These are phyloP conservation scores for Glyphotaelius pellucidus DNA, from an alignment of 2,888 invertebrate species.

Conservation along the genomic window DNA sequence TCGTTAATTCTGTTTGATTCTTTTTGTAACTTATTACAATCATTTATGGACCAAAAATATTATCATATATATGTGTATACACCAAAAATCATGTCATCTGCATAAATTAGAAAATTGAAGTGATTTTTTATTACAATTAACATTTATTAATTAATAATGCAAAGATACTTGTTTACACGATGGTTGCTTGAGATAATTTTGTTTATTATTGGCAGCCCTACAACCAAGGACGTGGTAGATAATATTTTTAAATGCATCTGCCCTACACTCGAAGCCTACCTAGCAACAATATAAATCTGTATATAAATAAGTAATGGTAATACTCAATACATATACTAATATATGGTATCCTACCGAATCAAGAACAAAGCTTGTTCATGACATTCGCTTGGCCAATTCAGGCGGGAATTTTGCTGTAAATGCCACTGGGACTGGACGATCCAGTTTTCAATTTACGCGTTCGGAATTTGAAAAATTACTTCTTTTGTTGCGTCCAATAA, in stretches of 20 bases:
- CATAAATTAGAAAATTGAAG: too few species aligned
- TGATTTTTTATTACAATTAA: too few species aligned
- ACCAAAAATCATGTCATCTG: too few species aligned
- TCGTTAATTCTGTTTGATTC: too few species aligned
- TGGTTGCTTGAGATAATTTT: too few species aligned
- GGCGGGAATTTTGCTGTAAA: slow-evolving; percentile 51
- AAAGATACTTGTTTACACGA: too few species aligned
- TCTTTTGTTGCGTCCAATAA: not conserved
- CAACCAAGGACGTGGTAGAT: not conserved
- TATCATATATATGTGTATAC: too few species aligned
- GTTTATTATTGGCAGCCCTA: not conserved
- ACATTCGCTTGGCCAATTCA: slow-evolving; percentile 51
- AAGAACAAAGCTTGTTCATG: slow-evolving; percentile 51
- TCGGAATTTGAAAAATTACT: slow-evolving; percentile 51
- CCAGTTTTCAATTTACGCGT: slow-evolving; percentile 63
- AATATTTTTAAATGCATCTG: not conserved
- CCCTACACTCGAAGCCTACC: not conserved
- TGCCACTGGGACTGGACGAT: slow-evolving; percentile 61
- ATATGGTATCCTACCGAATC: not conserved
- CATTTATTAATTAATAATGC: too few species aligned
- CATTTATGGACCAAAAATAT: too few species aligned
- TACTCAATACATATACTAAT: too few species aligned
- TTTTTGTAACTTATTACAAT: too few species aligned
- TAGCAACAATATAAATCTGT: not conserved
- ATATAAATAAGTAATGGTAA: not conserved